Evolutionary conservation across 2,888 invertebrate species (phyloP).

Genomic region (Drosophila flavopinicola): DNA sequence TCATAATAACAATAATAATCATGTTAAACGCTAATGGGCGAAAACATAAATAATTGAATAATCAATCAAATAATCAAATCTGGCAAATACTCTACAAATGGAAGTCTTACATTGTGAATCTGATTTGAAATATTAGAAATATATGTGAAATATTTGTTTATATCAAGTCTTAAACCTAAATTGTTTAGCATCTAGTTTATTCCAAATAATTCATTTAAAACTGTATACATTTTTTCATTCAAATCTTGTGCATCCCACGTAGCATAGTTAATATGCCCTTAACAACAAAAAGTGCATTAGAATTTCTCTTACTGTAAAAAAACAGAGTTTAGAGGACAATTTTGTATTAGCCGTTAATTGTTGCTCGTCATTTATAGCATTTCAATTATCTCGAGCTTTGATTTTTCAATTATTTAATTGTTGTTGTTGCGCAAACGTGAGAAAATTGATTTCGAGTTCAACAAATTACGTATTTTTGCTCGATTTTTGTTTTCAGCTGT

Average conservation of each 20-base stretch:
- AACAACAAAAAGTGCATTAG: neutral
- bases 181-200: too few species aligned
- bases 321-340: slow-evolving; percentile 23
- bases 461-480: neutral
- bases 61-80: slow-evolving; percentile 39
- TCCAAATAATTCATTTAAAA: too few species aligned
- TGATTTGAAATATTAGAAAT: too few species aligned
- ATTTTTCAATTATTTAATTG: slow-evolving; percentile 70
- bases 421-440: slow-evolving; percentile 64
- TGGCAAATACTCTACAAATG: neutral
- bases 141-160: neutral
- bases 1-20: slow-evolving; percentile 40
- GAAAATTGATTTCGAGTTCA: slow-evolving; percentile 60
- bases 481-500: neutral
- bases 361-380: slow-evolving; percentile 25
- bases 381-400: slow-evolving; percentile 49
- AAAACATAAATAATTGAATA: slow-evolving; percentile 48
- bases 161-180: too few species aligned
- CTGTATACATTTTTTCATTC: too few species aligned
- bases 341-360: slow-evolving; percentile 65
- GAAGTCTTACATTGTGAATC: too few species aligned
- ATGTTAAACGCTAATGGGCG: slow-evolving; percentile 32
- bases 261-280: neutral
- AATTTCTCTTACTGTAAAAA: slow-evolving; percentile 1
- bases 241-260: neutral